Conservation (phyloP, 2,888 invertebrate species). For the Amiota mariae region DNA sequence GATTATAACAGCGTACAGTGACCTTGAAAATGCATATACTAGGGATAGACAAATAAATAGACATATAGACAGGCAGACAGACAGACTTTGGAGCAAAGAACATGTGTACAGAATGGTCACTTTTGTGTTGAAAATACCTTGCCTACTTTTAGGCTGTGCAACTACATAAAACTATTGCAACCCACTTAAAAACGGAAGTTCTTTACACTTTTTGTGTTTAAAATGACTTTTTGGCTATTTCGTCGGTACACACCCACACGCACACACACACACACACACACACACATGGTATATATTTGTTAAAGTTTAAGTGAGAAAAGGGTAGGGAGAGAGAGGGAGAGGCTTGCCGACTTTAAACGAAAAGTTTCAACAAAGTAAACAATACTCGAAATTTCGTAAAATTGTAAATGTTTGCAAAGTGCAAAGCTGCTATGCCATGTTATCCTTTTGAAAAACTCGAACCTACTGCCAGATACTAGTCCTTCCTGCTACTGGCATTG, state of each 20-base stretch:
- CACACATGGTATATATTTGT: not conserved
- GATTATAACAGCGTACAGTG: slow-evolving; percentile 3
- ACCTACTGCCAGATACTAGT: not conserved
- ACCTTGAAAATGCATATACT: not conserved
- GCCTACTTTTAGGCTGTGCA: not conserved
- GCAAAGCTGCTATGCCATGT: not conserved
- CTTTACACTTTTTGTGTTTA: no score
- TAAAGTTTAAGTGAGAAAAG: no score
- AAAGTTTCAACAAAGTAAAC: slow-evolving; percentile 55
- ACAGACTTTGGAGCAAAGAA: not conserved
- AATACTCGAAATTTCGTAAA: slow-evolving; percentile 52
- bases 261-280: not conserved
- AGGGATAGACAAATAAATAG: not conserved
- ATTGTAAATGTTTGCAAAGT: slow-evolving; percentile 63
- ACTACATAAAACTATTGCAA: not conserved
- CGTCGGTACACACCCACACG: no score
- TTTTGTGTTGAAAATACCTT: not conserved
- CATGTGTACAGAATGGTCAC: not conserved
- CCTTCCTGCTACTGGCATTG: not conserved
- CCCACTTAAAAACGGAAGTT: no score
- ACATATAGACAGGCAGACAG: not conserved
- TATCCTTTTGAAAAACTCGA: not conserved
- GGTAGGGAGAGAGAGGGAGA: slow-evolving; percentile 30
- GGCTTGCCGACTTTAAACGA: slow-evolving; percentile 53
- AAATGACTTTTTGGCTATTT: slow-evolving; percentile 3